phyloP scores from a whole-genome alignment of 2,888 invertebrate species.

The Actias luna region DNA sequence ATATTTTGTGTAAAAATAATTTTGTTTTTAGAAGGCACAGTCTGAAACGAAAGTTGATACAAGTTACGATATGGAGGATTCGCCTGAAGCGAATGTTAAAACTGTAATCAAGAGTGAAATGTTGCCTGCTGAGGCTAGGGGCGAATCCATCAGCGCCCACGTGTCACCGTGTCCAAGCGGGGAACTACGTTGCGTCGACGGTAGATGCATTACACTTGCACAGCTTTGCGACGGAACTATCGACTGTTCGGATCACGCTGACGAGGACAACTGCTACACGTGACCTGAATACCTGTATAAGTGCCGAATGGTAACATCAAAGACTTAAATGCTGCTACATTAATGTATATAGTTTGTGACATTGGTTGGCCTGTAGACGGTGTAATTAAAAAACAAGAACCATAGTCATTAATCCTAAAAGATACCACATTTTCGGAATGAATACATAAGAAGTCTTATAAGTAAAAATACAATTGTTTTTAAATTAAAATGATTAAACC shows the following conservation, averaged over 20 bases:
- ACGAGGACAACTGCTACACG: constrained; percentile 84
- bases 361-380: not conserved
- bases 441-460: not conserved
- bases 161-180: constrained; percentile 76
- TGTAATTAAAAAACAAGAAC: not conserved
- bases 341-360: not conserved
- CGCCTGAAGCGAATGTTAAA: constrained; percentile 38
- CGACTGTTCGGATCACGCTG: constrained; percentile 84
- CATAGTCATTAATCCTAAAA: not conserved
- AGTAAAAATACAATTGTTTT: not conserved
- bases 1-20: not conserved
- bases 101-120: constrained; percentile 40
- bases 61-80: constrained; percentile 35
- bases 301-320: not conserved
- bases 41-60: constrained; percentile 32
- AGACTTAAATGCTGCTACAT: not conserved
- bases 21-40: constrained; percentile 48
- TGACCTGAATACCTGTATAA: constrained; percentile 38
- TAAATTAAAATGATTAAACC: not conserved
- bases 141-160: constrained; percentile 50
- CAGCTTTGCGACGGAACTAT: constrained; percentile 83
- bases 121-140: constrained; percentile 15
- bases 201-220: constrained; percentile 83
- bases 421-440: not conserved
- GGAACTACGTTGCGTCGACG: constrained; percentile 84